Base-by-base conservation (phyloP, 2,888 invertebrate genomes). In the Disparrhopalites patrizii region DNA sequence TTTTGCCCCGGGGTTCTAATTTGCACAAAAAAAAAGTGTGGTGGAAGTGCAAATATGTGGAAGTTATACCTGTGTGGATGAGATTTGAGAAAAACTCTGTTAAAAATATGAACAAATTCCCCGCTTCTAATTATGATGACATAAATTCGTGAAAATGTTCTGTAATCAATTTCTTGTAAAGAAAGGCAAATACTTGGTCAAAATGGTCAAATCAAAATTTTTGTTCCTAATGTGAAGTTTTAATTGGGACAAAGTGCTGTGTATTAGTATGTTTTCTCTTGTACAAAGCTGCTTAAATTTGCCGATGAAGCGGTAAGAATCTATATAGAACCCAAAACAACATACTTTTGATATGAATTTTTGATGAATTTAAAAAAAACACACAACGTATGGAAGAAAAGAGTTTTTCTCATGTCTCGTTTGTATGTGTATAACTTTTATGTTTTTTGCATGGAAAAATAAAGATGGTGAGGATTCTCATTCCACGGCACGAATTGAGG, bases 401-500 rank as follows among this genome's bases (percentile, higher is more conserved):
- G 63, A 63, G 67, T 67, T 67, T 67, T 63, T 66, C 58, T 65
- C 65, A 65, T 51, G 58, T 58, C 58, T 65, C 62, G 43, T 57
- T 13, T 65, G 27, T 62, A 33, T n/a, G n/a, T n/a, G n/a, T n/a
- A n/a, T n/a, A n/a, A n/a, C n/a, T n/a, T n/a, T n/a, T n/a, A n/a
- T n/a, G n/a, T n/a, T n/a, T n/a, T 65, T 47, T 47, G 47, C 47
- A 47, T 47, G 47, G 47, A 47, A 47, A 47, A n/a, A n/a, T 25
- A 64, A 58, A 63, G 62, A 58, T 57, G 70, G 70, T 27, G 73
- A 68, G 10, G 75, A 75, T 66, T 70, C 71, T 63, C 75, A 75
- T 62, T 75, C 75, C 20, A 73, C 73, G 54, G 72, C 70, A 60
- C 72, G 70, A 5, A 70, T 75, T 63, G 75, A 73, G 33, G 58